Evolutionary conservation across 2,888 invertebrate genomes (phyloP), one percentile per base, ranked within the genome.

Genomic region (Ophion obscuratus): DNA sequence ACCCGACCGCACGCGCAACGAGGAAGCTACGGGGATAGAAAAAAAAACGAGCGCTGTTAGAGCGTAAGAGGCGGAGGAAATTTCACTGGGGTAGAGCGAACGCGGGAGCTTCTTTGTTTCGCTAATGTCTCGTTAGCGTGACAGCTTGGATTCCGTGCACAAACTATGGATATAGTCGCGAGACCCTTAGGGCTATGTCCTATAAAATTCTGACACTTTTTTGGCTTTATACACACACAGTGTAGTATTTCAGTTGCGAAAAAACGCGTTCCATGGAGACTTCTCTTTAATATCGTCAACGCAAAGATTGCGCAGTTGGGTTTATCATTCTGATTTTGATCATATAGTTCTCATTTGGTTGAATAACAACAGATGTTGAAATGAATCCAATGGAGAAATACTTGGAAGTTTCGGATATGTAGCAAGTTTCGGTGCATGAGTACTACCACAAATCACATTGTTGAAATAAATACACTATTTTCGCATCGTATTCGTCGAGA

Each of bases 121-220:
- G 85, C 85, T 89, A 89, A 89, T 89, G 88, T 89, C 88, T 89
- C 88, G 87, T 89, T 89, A 88, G 89, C 89, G 89, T 88, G 88
- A 86, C 67, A 84, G 73, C 62, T 77, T 53, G 53, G 11, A 53
- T 14, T 53, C 17, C 53, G 53, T 53, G 17, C 14, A 11, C 17
- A 53, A 7, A 40, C 40, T 14, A 53, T 53, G 11, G 53, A 53
- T 53, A 53, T 17, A 14, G 17, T 53, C 17, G 17, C 53, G 53
- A 53, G 53, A 14, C 14, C 11, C 53, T 4, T 17, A 53, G 53
- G 53, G 5, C 53, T 53, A 17, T 17, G 53, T 17, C 53, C 14
- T 53, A 17, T 47, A 47, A 2, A 14, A 4, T 53, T 53, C 53
- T 53, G 17, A 53, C 17, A 53, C 53, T 53, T 53, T 53, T 53